Base-by-base conservation (phyloP, 2,113 vertebrate genomes). In the Podarcis cretensis region DNA sequence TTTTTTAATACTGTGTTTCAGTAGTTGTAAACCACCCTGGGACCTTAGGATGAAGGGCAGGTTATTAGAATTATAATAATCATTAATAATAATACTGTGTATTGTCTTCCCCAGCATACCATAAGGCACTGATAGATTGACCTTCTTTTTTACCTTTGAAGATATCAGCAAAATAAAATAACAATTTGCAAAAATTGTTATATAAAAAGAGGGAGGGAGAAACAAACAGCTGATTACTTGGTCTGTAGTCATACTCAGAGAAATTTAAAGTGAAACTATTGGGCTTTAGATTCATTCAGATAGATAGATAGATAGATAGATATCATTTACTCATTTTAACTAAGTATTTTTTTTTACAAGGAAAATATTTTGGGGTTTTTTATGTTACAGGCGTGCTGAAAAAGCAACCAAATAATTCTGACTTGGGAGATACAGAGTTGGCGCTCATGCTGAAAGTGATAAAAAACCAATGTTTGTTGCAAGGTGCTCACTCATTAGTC, bases 401-500 rank as follows among this genome's bases (percentile, higher is more conserved):
- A 78, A 94, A 95, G 32, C 75, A 74, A 40, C 89, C 87, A 43
- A 94, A 93, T 66, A 81, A 48, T 89, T 69, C 91, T 80, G 59
- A 63, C 59, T 82, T 88, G 4, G 95, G 95, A 27, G 97, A 98
- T 89, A 96, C 97, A 0, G 97, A 98, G 92, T 95, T 96, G 89
- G 95, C 94, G 9, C 95, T 97, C 66, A 98, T 96, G 5, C 93
- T 98, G 86, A 98, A 96, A 95, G 96, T 98, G 68, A 94, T 98
- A 94, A 98, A 98, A 93, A 99, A 98, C 91, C 98, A 98, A 69
- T 98, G 98, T 95, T 97, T 99, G 48, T 91, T 97, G 91, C 98
- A 98, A 89, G 98, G 98, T 87, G 97, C 98, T 84, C 98, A 98
- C 88, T 96, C 96, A 0, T 92, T 98, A 78, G 98, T 98, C 93